phyloP scores from a whole-genome alignment of 2,888 invertebrate species.

The Marronus borbonicus region DNA sequence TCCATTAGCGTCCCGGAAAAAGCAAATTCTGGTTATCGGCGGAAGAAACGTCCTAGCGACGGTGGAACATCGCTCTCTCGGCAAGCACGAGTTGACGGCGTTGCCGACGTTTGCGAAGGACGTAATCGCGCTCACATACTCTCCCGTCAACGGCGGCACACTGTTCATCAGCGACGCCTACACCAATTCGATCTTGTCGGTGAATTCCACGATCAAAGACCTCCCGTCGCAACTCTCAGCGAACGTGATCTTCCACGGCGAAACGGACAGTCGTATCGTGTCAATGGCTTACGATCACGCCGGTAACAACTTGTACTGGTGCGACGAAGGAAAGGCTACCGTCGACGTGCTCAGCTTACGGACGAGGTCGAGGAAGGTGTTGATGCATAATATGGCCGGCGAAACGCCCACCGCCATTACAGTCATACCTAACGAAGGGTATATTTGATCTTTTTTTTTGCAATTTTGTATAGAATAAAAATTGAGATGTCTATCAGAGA shows the following conservation, averaged over 20 bases:
- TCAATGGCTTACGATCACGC: conserved; percentile 68
- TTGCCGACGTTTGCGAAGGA: conserved; percentile 69
- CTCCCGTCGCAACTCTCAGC: conserved; percentile 31
- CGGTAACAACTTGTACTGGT: conserved; percentile 82
- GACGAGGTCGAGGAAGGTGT: conserved; percentile 74
- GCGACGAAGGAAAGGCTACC: conserved; percentile 76
- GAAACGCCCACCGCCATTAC: conserved; percentile 81
- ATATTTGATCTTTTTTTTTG: conserved; percentile 48
- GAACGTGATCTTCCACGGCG: conserved; percentile 66
- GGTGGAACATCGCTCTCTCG: conserved; percentile 79
- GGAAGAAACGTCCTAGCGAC: conserved; percentile 74
- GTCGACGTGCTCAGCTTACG: conserved; percentile 79
- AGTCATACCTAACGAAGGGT: conserved; percentile 80
- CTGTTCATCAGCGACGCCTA: conserved; percentile 72
- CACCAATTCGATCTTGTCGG: conserved; percentile 69
- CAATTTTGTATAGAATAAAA: not conserved
- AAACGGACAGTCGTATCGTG: conserved; percentile 62
- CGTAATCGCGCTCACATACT: conserved; percentile 80
- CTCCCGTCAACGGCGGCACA: conserved; percentile 74
- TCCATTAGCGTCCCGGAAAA: conserved; percentile 61
- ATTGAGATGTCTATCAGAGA: too few relatives aligned
- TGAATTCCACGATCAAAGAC: conserved; percentile 64
- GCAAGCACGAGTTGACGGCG: conserved; percentile 75
- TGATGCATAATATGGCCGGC: conserved; percentile 74
- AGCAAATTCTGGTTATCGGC: conserved; percentile 74